These are phyloP conservation scores for Poliocrania exsul DNA, from an alignment of 2,797 vertebrate species.

Conservation along the genomic window DNA sequence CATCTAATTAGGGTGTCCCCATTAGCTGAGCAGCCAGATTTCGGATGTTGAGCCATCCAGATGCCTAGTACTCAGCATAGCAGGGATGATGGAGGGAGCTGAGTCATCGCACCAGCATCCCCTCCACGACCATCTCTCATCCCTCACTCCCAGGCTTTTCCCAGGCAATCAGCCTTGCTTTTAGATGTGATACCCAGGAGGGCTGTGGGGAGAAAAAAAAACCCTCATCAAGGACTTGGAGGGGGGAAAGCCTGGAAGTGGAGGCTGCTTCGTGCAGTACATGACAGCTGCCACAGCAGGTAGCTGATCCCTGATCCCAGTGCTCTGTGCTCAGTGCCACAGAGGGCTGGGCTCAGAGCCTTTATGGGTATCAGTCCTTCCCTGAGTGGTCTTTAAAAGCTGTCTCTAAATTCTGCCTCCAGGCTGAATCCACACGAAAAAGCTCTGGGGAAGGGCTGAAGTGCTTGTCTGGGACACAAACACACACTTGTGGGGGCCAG, in stretches of 20 bases:
- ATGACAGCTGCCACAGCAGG: background rate
- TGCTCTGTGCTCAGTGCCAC: background rate
- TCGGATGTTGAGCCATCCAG: background rate
- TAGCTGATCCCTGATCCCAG: background rate
- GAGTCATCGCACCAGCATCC: background rate
- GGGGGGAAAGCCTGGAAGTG: background rate
- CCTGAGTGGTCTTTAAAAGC: background rate
- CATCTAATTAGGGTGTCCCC: background rate
- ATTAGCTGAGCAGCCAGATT: background rate
- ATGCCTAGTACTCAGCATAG: fast-evolving
- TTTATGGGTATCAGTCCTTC: background rate
- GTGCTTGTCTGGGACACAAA: background rate
- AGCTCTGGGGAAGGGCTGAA: background rate
- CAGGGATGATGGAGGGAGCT: background rate
- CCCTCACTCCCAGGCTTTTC: background rate
- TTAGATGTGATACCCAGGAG: background rate
- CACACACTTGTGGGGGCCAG: background rate
- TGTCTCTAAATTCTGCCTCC: background rate
- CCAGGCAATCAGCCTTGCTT: slow-evolving; percentile 9
- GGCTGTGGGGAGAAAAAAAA: background rate
- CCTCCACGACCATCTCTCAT: background rate
- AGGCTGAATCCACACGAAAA: background rate
- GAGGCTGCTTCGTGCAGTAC: background rate
- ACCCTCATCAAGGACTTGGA: background rate
- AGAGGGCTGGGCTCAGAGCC: background rate